Evolutionary conservation across 2,113 vertebrate species (phyloP), one percentile per base, ranked within the genome.

Genomic region (Tachysurus fulvidraco): DNA sequence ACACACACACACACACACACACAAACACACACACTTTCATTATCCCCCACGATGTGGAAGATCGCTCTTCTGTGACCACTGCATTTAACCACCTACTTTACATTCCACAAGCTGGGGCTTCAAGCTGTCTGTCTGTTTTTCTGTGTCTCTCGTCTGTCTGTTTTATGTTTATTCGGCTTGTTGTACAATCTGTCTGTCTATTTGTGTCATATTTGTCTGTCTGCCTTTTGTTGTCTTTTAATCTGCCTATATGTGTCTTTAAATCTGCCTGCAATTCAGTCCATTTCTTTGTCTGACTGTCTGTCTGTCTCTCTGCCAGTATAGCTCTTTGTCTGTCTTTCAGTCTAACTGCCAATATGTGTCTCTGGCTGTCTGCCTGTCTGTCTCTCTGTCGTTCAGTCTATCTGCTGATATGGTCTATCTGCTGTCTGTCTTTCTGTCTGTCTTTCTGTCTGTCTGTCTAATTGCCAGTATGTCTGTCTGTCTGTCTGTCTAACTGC

Each of bases 41-140:
- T 78, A 55, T 55, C 52, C 76, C 76, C 76, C 76, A 55, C 52
- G 76, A 78, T 78, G 76, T 78, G 76, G 50, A 78, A 28, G 76
- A 78, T 78, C 52, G 76, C 76, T 78, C 76, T 55, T 78, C 76
- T 54, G 50, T 78, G 76, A 78, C 76, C 52, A 78, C 52, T 78
- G 76, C 76, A 78, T 78, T 78, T 55, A 55, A 77, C 73, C 73
- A 13, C 73, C 44, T 14, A 50, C 76, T 78, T 25, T 52, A 78
- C 76, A 78, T 78, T 55, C 76, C 3, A 54, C 52, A 30, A 30
- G 76, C 76, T 78, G 76, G 76, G 52, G 7, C n/a, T 78, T 55
- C 76, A 30, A 19, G 55, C 76, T 78, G 13, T 28, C 74, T n/a
- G 44, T n/a, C 46, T 50, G 46, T 50, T 50, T 50, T 50, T 50